Evolutionary conservation across 2,113 vertebrate genomes (phyloP).

Genomic region (Lophochroa leadbeateri): DNA sequence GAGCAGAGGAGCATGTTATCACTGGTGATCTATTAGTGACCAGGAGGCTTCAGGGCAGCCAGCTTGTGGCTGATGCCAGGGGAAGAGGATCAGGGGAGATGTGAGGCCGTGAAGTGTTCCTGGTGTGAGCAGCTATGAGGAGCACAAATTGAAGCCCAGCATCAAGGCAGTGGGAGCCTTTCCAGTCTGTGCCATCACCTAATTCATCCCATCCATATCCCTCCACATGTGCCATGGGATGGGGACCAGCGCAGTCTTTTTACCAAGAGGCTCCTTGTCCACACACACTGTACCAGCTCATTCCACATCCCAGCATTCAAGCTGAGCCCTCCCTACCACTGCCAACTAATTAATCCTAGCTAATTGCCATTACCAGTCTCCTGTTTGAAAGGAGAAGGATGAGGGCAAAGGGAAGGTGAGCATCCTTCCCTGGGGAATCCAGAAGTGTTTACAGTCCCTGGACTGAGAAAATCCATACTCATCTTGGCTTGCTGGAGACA

Average conservation of each 20-base stretch:
- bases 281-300: rapidly evolving
- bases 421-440: not conserved
- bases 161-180: not conserved
- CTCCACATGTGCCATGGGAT: not conserved
- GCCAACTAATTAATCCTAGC: constrained; percentile 18
- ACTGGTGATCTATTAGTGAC: not conserved
- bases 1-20: not conserved
- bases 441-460: not conserved
- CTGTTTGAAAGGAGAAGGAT: not conserved
- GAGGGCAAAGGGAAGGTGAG: not conserved
- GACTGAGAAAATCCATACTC: constrained; percentile 48
- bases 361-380: constrained; percentile 37
- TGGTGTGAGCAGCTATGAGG: not conserved
- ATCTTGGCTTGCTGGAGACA: constrained; percentile 35
- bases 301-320: not conserved
- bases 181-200: rapidly evolving
- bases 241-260: not conserved
- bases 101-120: not conserved
- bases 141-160: not conserved
- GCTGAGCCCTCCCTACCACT: not conserved
- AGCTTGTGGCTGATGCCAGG: not conserved
- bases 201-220: not conserved
- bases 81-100: not conserved
- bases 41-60: not conserved
- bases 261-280: not conserved